These are phyloP conservation scores for Oreortyx pictus DNA, from an alignment of 2,797 vertebrate species.

Conservation along the genomic window DNA sequence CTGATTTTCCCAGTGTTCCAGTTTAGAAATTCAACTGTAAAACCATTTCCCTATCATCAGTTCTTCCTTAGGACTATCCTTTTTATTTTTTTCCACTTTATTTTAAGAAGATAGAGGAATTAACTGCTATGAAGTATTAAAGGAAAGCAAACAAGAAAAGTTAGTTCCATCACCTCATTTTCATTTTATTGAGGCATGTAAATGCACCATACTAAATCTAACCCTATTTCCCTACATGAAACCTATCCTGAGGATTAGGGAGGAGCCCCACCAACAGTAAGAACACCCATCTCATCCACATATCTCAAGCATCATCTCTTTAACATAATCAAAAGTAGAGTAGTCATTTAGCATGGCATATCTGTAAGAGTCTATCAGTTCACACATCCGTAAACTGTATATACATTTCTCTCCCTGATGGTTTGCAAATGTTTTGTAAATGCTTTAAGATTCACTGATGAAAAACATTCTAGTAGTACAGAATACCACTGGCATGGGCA, in stretches of 20 bases:
- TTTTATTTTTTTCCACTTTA: constrained; percentile 13
- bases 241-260: not conserved
- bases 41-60: accelerated
- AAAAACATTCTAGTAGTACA: constrained; percentile 31
- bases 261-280: constrained; percentile 1
- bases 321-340: constrained; percentile 20
- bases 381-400: constrained; percentile 30
- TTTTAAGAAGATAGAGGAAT: constrained; percentile 39
- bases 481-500: not conserved
- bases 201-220: not conserved
- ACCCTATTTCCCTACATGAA: not conserved
- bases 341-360: constrained; percentile 3
- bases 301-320: constrained; percentile 31
- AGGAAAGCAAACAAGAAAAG: constrained; percentile 10
- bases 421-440: constrained; percentile 41
- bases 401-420: constrained; percentile 11
- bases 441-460: constrained; percentile 31
- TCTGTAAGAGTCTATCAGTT: constrained; percentile 4
- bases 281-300: not conserved
- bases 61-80: constrained; percentile 14
- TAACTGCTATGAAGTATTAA: not conserved
- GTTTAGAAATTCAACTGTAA: constrained; percentile 40
- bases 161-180: constrained; percentile 28
- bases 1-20: constrained; percentile 34
- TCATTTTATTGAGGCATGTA: constrained; percentile 7